Evolutionary conservation across 2,888 invertebrate genomes (phyloP), one percentile per base, ranked within the genome.

Genomic region (Caenorhabditis macrosperma): DNA sequence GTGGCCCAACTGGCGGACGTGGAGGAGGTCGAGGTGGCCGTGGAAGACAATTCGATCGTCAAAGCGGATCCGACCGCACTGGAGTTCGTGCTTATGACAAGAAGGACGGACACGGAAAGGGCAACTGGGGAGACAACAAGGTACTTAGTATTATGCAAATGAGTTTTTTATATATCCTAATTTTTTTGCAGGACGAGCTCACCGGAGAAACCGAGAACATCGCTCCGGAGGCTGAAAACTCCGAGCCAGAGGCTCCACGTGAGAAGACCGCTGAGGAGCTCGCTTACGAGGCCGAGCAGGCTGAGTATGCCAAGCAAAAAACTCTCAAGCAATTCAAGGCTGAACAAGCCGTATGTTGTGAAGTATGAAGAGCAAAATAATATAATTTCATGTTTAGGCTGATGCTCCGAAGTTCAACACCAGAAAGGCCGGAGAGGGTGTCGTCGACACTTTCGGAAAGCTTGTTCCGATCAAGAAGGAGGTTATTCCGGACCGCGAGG

Each of bases 91-190:
- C 86, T 33, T 72, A 77, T 20, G 86, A 87, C 24, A 85, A 87
- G 82, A 88, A 88, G 82, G 86, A 91, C 88, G 84, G 92, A 91
- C 81, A 92, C 87, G 92, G 92, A 64, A 87, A 84, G 75, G 88
- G 88, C 72, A 89, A 89, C 85, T 89, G 89, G 89, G 89, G 89
- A 81, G 85, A 86, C 57, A 80, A 84, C 52, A 82, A 85, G 38
- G 38, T 38, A 38, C 3, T 38, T 38, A 33, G 33, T 33, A 10
- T 33, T 33, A 33, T 7, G 10, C 33, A 33, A 33, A 7, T 12
- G 3, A 38, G 9, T 38, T 38, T 5, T 12, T 38, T 15, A 38
- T 38, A 15, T 38, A 5, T 33, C 10, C 5, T 33, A 15, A 5
- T 38, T 6, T 38, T 38, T 38, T 38, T 38, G 9, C 6, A 38